Percentiles rank a stretch among this genome's conserved stretches.
phyloP scores from a whole-genome alignment of 2,888 invertebrate species.

The Pristionchus japonicus region DNA sequence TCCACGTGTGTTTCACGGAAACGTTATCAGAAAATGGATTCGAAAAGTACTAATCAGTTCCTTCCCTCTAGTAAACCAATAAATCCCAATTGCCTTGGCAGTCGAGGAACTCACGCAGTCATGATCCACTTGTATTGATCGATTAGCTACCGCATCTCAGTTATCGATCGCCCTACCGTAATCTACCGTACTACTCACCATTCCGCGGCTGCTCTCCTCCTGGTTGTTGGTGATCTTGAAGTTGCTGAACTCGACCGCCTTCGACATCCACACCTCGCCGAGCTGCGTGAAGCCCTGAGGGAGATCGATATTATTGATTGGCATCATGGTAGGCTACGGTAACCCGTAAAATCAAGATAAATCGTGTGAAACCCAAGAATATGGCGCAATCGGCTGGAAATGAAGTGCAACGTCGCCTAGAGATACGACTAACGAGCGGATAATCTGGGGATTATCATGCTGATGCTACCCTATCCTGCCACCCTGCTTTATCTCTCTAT shows the following conservation, averaged over 20 bases:
- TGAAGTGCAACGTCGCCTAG: too few relatives aligned
- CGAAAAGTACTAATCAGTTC: too few relatives aligned
- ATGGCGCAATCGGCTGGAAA: too few relatives aligned
- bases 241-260: conserved; percentile 37
- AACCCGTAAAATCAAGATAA: too few relatives aligned
- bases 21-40: background rate
- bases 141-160: background rate
- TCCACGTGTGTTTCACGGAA: background rate
- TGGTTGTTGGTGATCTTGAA: conserved; percentile 47
- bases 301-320: background rate
- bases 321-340: background rate
- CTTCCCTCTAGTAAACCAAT: too few relatives aligned
- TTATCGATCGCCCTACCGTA: background rate
- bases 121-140: background rate
- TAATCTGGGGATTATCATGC: too few relatives aligned
- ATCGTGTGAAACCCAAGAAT: too few relatives aligned
- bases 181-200: conserved; percentile 24
- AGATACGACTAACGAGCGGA: too few relatives aligned
- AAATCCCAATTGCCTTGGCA: too few relatives aligned
- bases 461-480: too few relatives aligned
- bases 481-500: too few relatives aligned
- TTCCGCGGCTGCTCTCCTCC: background rate
- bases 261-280: conserved; percentile 23
- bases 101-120: too few relatives aligned
- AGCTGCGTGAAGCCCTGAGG: conserved; percentile 4